Percentiles rank a stretch among this genome's conserved stretches.
Conservation (phyloP, 2,113 vertebrate species). For the Calypte anna region DNA sequence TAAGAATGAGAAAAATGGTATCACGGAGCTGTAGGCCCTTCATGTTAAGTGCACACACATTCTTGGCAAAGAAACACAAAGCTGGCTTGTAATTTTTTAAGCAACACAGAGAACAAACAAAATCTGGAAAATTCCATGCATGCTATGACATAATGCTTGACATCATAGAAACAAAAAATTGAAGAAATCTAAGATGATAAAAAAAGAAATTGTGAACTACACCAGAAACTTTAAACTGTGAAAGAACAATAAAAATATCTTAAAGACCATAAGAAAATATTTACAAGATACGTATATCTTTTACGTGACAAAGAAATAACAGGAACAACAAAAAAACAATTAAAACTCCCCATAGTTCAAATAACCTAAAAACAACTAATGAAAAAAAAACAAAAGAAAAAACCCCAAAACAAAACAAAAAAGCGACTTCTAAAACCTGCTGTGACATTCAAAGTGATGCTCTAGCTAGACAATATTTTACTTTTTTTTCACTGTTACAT, state of each 20-base stretch:
- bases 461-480: neutral
- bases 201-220: neutral
- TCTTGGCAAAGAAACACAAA: neutral
- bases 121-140: rapidly evolving
- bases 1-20: neutral
- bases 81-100: neutral
- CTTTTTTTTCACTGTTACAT: neutral
- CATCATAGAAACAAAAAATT: neutral
- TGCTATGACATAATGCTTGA: neutral
- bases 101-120: neutral
- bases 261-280: neutral
- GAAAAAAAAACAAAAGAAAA: neutral
- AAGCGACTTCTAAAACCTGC: neutral
- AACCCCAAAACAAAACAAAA: too few relatives aligned
- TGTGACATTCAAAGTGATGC: neutral
- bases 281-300: too few relatives aligned
- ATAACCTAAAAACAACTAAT: neutral
- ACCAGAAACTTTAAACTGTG: neutral
- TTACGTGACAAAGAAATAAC: neutral
- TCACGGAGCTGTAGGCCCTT: neutral
- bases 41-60: rapidly evolving
- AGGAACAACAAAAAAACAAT: neutral
- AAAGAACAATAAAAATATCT: neutral
- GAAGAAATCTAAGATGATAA: neutral
- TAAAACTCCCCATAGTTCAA: neutral